A percentile compares a stretch with the other conserved stretches of the same genome.
Conservation (phyloP, 2,797 vertebrate species). For the Spatula clypeata region DNA sequence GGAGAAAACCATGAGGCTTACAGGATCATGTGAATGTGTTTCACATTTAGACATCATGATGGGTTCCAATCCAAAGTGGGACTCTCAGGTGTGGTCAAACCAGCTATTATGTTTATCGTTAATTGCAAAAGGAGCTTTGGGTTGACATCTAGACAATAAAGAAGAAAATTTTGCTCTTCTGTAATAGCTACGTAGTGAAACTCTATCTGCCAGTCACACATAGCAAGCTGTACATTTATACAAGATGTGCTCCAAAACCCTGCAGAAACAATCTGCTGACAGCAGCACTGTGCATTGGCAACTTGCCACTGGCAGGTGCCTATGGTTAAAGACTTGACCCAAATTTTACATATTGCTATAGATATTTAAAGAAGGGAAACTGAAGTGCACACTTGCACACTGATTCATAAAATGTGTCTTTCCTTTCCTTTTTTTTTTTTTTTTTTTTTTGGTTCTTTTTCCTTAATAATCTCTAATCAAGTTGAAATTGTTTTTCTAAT, state of each 20-base stretch:
- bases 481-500: constrained; percentile 29
- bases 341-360: background rate
- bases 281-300: background rate
- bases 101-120: background rate
- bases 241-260: background rate
- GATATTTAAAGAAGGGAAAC: background rate
- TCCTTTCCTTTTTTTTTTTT: background rate
- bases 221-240: background rate
- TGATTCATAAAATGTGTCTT: background rate
- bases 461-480: background rate
- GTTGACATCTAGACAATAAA: background rate
- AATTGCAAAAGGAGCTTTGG: background rate
- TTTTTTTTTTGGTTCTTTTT: background rate
- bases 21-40: background rate
- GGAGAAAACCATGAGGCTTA: background rate
- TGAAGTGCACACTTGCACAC: background rate
- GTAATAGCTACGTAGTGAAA: background rate
- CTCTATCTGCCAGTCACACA: background rate
- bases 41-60: background rate
- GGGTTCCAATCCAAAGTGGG: background rate
- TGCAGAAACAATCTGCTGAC: background rate
- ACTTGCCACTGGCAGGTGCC: background rate
- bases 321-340: background rate
- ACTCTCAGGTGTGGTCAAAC: background rate
- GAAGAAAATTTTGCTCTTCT: background rate